These are phyloP conservation scores for Schizopygopsis pylzovi DNA, from an alignment of 2,797 vertebrate genomes.

Conservation along the genomic window DNA sequence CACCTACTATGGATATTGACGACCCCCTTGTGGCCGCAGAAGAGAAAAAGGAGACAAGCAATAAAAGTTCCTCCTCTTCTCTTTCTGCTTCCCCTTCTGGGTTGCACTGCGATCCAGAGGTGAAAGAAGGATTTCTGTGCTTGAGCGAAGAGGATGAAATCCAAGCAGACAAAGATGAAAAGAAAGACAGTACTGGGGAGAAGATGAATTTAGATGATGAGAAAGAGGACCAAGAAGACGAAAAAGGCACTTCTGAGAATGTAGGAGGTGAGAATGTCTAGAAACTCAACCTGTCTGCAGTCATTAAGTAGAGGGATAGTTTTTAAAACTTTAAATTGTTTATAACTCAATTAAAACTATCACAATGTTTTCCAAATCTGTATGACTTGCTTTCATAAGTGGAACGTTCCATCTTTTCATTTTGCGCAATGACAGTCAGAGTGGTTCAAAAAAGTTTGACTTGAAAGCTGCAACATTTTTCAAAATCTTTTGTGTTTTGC, in stretches of 20 bases:
- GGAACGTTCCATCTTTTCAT: neutral
- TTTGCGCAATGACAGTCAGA: neutral
- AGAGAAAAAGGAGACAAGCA: conserved; percentile 55
- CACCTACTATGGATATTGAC: conserved; percentile 52
- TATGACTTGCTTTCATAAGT: neutral
- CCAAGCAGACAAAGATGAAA: conserved; percentile 73
- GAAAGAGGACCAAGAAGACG: conserved; percentile 68
- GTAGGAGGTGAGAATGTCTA: conserved; percentile 52
- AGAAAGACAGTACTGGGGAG: conserved; percentile 61
- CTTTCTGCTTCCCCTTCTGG: conserved; percentile 60
- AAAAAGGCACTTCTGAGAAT: conserved; percentile 37
- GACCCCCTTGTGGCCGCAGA: conserved; percentile 37
- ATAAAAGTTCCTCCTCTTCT: conserved; percentile 62
- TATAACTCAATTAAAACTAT: too few species aligned
- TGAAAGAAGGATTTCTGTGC: conserved; percentile 87
- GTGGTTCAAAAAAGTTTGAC: neutral
- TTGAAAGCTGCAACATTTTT: neutral
- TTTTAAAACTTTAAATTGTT: too few species aligned
- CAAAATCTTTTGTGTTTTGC: neutral
- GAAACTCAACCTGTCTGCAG: neutral
- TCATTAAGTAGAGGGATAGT: too few species aligned
- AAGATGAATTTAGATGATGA: conserved; percentile 70
- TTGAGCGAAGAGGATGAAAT: conserved; percentile 89
- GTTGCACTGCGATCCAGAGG: conserved; percentile 77
- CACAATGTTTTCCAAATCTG: neutral